phyloP scores from a whole-genome alignment of 2,888 invertebrate genomes.

The Plebejus argus region DNA sequence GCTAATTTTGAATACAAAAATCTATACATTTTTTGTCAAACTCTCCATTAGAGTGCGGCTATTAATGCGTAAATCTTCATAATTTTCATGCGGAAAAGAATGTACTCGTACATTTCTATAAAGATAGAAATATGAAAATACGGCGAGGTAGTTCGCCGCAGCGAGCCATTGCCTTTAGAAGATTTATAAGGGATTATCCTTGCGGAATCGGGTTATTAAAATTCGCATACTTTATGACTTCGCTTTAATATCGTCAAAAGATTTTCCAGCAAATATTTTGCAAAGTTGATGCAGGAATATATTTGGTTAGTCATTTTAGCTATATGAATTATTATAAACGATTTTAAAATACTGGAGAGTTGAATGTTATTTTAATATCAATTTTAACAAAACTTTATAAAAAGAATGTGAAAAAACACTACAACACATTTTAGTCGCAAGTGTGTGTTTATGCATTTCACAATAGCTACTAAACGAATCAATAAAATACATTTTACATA shows the following conservation, averaged over 20 bases:
- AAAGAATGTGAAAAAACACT: background rate
- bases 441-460: background rate
- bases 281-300: constrained; percentile 31
- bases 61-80: background rate
- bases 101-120: constrained; percentile 17
- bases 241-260: constrained; percentile 31
- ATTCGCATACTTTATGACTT: constrained; percentile 38
- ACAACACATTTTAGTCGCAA: too few relatives aligned
- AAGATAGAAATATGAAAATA: constrained; percentile 27
- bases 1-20: too few relatives aligned
- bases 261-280: constrained; percentile 26
- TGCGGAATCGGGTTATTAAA: constrained; percentile 40
- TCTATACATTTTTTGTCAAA: background rate
- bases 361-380: background rate
- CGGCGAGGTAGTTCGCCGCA: constrained; percentile 30
- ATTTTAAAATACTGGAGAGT: background rate
- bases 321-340: background rate
- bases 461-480: background rate
- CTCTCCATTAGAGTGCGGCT: background rate
- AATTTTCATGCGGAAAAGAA: background rate
- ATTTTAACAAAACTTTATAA: too few relatives aligned
- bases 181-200: constrained; percentile 39
- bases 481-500: too few relatives aligned
- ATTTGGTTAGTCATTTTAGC: constrained; percentile 1
- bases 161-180: constrained; percentile 37